These are phyloP conservation scores for Carassius auratus DNA, from an alignment of 2,113 vertebrate genomes.

Conservation along the genomic window DNA sequence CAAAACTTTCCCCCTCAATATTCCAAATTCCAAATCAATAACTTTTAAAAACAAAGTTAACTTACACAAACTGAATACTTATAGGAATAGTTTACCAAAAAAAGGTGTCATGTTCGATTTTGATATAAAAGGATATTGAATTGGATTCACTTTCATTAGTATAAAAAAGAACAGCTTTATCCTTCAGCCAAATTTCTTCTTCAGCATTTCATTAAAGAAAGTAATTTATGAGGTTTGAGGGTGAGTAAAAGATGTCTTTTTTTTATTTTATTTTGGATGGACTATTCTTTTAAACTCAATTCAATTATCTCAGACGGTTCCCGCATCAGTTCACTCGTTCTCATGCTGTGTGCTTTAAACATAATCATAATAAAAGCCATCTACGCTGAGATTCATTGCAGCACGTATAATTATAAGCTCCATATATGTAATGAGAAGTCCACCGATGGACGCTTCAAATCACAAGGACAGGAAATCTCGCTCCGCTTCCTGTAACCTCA, in stretches of 20 bases:
- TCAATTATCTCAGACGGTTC: neutral
- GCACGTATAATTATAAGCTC: slow-evolving; percentile 19
- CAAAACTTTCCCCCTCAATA: slow-evolving; percentile 1
- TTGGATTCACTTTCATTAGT: neutral
- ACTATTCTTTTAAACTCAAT: neutral
- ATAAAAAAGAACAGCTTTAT: neutral
- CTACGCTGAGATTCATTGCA: neutral
- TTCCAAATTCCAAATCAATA: neutral
- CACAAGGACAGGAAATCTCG: slow-evolving; percentile 16
- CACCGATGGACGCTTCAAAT: neutral
- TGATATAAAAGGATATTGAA: neutral
- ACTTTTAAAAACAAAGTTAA: neutral
- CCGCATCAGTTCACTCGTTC: neutral
- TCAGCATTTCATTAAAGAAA: neutral
- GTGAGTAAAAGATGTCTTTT: neutral
- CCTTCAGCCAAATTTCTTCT: neutral
- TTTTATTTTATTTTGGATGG: neutral
- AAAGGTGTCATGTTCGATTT: neutral
- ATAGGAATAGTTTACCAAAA: neutral
- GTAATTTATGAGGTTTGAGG: neutral
- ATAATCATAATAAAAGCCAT: slow-evolving; percentile 28
- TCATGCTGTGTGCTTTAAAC: slow-evolving; percentile 10
- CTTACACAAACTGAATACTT: neutral
- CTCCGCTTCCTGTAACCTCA: slow-evolving; percentile 30
- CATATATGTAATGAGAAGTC: slow-evolving; percentile 41